Conservation (phyloP, 2,797 vertebrate genomes). For the Melopsittacus undulatus region DNA sequence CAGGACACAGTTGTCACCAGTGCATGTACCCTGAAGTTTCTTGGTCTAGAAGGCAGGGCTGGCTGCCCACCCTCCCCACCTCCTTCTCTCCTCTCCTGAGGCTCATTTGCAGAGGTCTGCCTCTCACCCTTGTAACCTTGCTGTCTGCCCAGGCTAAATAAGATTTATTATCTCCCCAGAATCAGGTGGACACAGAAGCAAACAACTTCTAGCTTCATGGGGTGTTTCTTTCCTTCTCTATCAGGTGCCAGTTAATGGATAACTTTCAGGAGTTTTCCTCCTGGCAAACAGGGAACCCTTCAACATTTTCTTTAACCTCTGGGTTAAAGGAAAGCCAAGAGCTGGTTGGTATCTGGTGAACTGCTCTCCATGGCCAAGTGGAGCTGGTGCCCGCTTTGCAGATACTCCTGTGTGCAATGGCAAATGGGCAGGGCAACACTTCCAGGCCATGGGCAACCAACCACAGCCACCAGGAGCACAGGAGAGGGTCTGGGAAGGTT, state of each 20-base stretch:
- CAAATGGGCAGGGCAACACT: neutral
- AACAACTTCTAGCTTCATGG: neutral
- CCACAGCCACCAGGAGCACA: neutral
- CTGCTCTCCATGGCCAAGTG: neutral
- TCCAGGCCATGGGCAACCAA: neutral
- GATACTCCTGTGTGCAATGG: rapidly evolving
- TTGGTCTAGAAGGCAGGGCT: neutral
- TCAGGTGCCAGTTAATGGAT: slow-evolving; percentile 11
- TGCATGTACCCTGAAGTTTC: no score
- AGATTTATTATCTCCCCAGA: neutral
- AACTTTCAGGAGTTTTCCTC: slow-evolving; percentile 16
- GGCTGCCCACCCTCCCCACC: neutral
- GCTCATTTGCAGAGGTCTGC: neutral
- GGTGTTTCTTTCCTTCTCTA: neutral
- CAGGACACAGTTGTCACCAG: neutral
- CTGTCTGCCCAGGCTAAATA: neutral
- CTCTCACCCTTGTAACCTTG: neutral
- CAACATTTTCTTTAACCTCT: slow-evolving; percentile 15
- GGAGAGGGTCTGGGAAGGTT: rapidly evolving
- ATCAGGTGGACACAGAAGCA: neutral
- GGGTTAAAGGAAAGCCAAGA: slow-evolving; percentile 25
- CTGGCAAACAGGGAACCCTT: neutral
- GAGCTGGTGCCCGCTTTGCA: neutral
- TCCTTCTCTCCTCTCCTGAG: neutral
- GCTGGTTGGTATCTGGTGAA: neutral